Conservation (phyloP, 2,113 vertebrate genomes). For the Pandion haliaetus region DNA sequence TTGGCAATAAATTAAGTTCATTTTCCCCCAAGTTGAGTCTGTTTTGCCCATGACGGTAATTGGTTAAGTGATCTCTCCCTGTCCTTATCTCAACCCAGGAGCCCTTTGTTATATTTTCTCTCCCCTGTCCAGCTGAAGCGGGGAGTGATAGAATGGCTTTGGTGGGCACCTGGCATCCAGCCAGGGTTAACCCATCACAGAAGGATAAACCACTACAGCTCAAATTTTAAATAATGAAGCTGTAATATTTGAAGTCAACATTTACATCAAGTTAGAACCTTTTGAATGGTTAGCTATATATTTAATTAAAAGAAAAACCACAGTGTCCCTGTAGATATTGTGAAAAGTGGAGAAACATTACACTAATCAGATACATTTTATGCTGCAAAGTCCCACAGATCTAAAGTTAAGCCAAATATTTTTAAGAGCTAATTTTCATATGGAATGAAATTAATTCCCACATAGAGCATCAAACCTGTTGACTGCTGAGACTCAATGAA, state of each 20-base stretch:
- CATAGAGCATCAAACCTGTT: background rate
- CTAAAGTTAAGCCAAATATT: background rate
- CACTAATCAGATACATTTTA: background rate
- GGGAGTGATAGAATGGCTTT: too few species aligned
- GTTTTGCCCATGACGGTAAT: too few species aligned
- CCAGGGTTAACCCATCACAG: too few species aligned
- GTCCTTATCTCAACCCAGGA: too few species aligned
- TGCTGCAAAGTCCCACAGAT: background rate
- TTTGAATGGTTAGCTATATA: background rate
- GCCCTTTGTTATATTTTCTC: too few species aligned
- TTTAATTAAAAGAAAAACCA: background rate
- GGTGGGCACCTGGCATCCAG: too few species aligned
- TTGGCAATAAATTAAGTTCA: too few species aligned
- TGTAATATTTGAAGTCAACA: background rate
- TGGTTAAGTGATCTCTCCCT: too few species aligned
- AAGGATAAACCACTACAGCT: background rate
- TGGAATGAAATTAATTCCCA: background rate
- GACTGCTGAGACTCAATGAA: background rate
- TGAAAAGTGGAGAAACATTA: background rate
- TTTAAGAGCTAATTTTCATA: background rate
- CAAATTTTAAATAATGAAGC: background rate
- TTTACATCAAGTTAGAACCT: background rate
- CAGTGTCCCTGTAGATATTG: background rate
- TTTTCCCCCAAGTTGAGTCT: too few species aligned
- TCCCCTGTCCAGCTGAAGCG: too few species aligned